Percentiles rank a stretch among this genome's conserved stretches.
These are phyloP conservation scores for Acleris emargana DNA, from an alignment of 2,888 invertebrate species.

Conservation along the genomic window DNA sequence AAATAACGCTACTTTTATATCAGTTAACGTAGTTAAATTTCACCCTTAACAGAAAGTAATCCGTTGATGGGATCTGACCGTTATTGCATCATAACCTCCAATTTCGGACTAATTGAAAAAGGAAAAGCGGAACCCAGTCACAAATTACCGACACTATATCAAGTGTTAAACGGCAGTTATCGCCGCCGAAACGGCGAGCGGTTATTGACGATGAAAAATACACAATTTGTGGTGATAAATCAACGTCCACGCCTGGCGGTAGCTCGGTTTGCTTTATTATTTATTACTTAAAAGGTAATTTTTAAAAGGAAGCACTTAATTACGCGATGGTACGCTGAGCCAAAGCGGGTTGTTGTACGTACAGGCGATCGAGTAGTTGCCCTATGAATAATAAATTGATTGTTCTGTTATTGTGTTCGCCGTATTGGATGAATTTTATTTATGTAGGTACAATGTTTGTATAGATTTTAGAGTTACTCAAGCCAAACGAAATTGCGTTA, in stretches of 20 bases:
- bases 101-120: slow-evolving; percentile 80
- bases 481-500: no score
- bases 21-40: slow-evolving; percentile 17
- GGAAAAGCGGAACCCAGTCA: slow-evolving; percentile 71
- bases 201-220: slow-evolving; percentile 78
- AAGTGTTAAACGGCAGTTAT: slow-evolving; percentile 83
- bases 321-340: slow-evolving; percentile 41
- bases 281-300: slow-evolving; percentile 70
- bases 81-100: slow-evolving; percentile 71
- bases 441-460: slow-evolving; percentile 5
- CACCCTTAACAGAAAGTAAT: slow-evolving; percentile 44
- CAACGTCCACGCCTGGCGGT: slow-evolving; percentile 69
- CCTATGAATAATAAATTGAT: slow-evolving; percentile 34
- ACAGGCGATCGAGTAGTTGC: slow-evolving; percentile 20
- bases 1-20: not conserved
- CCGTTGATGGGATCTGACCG: slow-evolving; percentile 50
- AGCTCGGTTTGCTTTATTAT: slow-evolving; percentile 67
- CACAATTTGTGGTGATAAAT: slow-evolving; percentile 82
- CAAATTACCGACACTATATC: slow-evolving; percentile 83
- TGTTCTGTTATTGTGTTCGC: slow-evolving; percentile 18
- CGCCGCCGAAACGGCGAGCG: slow-evolving; percentile 75
- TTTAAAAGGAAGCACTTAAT: slow-evolving; percentile 64
- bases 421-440: not conserved
- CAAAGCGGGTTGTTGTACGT: no score
- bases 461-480: not conserved